Conservation (phyloP, 2,888 invertebrate genomes). For the Aspidiotus destructor region DNA sequence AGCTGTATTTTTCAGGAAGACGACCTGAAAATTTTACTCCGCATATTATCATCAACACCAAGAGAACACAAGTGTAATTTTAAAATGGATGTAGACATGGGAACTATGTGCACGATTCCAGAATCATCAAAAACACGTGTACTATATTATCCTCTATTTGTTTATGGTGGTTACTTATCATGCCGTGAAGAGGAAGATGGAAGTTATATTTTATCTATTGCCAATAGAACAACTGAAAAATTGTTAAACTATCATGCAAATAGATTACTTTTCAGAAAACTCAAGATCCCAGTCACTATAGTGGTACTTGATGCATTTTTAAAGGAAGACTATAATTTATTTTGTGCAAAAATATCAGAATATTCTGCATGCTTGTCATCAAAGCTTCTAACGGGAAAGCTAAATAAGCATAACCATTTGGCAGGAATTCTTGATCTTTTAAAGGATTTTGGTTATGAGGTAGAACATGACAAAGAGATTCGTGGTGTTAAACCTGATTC, state of each 20-base stretch:
- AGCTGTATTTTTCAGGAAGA: slow-evolving; percentile 8
- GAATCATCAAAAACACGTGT: slow-evolving; percentile 5
- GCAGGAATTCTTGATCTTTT: slow-evolving; percentile 9
- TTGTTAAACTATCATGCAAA: slow-evolving; percentile 6
- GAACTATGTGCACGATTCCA: slow-evolving; percentile 10
- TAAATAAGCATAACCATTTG: slow-evolving; percentile 6
- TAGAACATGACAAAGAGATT: slow-evolving; percentile 11
- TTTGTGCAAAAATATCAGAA: slow-evolving; percentile 5
- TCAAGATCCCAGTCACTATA: slow-evolving; percentile 5
- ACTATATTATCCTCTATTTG: slow-evolving; percentile 8
- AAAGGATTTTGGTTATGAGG: not conserved
- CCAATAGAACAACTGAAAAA: slow-evolving; percentile 4
- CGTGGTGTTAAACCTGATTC: slow-evolving; percentile 3
- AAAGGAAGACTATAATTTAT: not conserved
- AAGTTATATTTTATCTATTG: slow-evolving; percentile 6
- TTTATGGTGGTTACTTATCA: slow-evolving; percentile 7
- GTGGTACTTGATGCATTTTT: slow-evolving; percentile 5
- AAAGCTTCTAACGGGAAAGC: not conserved
- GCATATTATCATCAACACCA: slow-evolving; percentile 6
- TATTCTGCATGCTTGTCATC: not conserved
- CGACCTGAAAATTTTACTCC: not conserved
- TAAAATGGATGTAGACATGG: slow-evolving; percentile 7
- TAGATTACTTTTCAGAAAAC: slow-evolving; percentile 1
- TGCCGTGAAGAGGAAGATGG: slow-evolving; percentile 6
- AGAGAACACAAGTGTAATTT: slow-evolving; percentile 5